Evolutionary conservation across 1,140 invertebrate genomes (phyloP).

Genomic region (Pemphigus obesinymphae): DNA sequence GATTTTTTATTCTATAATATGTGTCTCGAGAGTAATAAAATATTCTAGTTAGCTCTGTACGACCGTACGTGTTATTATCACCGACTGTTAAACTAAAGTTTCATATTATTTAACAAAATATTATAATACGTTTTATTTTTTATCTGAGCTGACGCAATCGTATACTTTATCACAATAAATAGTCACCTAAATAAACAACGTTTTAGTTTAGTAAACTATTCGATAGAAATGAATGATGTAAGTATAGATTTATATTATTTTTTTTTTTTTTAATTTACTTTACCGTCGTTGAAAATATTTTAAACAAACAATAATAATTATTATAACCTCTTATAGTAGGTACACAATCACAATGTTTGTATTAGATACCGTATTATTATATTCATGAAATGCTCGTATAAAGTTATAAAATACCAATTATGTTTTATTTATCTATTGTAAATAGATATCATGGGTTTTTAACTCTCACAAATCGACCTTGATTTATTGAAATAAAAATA

Average conservation of each 20-base stretch:
- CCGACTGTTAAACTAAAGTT: not conserved
- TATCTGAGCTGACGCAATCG: slow-evolving; percentile 2
- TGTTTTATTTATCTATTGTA: not conserved
- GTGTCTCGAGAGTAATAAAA: not conserved
- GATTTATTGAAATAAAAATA: not conserved
- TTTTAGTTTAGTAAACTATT: not conserved
- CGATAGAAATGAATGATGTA: not conserved
- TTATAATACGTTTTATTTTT: not conserved
- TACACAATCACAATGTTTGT: not conserved
- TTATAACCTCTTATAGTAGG: not conserved
- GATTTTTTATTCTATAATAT: not conserved
- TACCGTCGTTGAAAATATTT: not conserved
- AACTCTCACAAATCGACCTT: not conserved
- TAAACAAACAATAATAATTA: not conserved
- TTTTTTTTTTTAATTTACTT: not conserved
- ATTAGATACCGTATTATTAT: not conserved
- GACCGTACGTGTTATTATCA: too few species aligned
- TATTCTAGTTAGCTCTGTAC: not conserved
- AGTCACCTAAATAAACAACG: slow-evolving; percentile 8
- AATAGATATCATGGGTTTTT: not conserved
- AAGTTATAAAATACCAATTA: not conserved
- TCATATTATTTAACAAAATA: not conserved
- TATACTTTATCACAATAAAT: not conserved
- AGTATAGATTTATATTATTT: not conserved
- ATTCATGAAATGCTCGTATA: not conserved